A percentile compares a stretch with the other conserved stretches of the same genome.
These are phyloP conservation scores for Calliopum simillimum DNA, from an alignment of 2,888 invertebrate species.

Conservation along the genomic window DNA sequence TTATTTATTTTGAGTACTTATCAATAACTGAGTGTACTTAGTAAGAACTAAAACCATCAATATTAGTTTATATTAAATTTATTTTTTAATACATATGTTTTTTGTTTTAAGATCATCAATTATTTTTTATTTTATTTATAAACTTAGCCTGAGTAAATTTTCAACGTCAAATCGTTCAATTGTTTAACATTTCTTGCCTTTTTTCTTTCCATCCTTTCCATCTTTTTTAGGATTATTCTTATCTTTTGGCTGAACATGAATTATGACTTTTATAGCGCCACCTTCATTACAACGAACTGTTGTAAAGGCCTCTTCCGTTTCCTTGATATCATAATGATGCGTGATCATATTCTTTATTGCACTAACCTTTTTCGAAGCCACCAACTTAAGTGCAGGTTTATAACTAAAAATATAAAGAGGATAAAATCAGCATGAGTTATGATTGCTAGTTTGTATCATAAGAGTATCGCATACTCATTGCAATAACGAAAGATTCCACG, in stretches of 20 bases:
- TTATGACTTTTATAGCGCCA: conserved; percentile 88
- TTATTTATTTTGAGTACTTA: too few species aligned
- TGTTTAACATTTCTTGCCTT: too few species aligned
- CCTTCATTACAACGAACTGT: conserved; percentile 79
- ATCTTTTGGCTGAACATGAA: conserved; percentile 75
- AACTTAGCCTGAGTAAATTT: too few species aligned
- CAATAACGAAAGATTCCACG: conserved; percentile 93
- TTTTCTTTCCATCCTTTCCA: too few species aligned
- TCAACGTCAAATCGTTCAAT: too few species aligned
- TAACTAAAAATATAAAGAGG: conserved; percentile 71
- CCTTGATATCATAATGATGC: conserved; percentile 83
- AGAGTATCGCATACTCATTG: conserved; percentile 77
- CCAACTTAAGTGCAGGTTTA: conserved; percentile 80
- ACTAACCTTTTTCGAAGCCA: conserved; percentile 81
- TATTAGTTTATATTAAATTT: too few species aligned
- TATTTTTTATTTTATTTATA: too few species aligned
- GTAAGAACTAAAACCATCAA: too few species aligned
- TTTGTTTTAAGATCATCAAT: too few species aligned
- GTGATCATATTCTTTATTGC: conserved; percentile 84
- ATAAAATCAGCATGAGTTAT: not conserved
- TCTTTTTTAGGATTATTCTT: conserved; percentile 69
- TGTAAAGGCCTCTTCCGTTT: conserved; percentile 86
- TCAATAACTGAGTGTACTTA: too few species aligned
- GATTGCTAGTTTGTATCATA: not conserved
- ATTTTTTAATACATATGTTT: too few species aligned